Percentiles rank a stretch among this genome's conserved stretches.
These are phyloP conservation scores for Ictalurus furcatus DNA, from an alignment of 2,113 vertebrate species.

Conservation along the genomic window DNA sequence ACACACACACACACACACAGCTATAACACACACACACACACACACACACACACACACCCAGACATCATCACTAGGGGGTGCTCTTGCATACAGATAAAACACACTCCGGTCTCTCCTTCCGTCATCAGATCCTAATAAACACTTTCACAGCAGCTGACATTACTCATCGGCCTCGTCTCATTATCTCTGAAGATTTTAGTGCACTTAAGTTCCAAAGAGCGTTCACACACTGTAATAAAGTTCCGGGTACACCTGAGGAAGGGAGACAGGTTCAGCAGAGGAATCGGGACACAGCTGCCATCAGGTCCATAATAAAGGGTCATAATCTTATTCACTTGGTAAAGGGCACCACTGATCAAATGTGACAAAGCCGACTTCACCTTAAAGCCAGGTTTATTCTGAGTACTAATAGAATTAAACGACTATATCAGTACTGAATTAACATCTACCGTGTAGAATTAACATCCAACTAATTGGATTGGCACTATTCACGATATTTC, in stretches of 20 bases:
- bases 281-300: background rate
- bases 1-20: background rate
- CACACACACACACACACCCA: background rate
- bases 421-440: background rate
- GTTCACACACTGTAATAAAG: background rate
- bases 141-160: background rate
- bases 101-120: background rate
- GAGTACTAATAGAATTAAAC: background rate
- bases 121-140: background rate
- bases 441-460: background rate
- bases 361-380: background rate
- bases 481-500: background rate
- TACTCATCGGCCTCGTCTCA: conserved; percentile 7
- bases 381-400: background rate
- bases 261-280: background rate
- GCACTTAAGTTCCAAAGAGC: background rate
- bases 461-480: background rate
- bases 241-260: background rate
- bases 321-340: background rate
- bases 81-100: conserved; percentile 30
- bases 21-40: conserved; percentile 3
- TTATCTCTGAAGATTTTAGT: background rate
- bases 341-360: background rate
- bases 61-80: conserved; percentile 27
- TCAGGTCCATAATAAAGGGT: background rate